Base-by-base conservation (phyloP, 2,888 invertebrate genomes). In the Cryptocheilus praepositus region DNA sequence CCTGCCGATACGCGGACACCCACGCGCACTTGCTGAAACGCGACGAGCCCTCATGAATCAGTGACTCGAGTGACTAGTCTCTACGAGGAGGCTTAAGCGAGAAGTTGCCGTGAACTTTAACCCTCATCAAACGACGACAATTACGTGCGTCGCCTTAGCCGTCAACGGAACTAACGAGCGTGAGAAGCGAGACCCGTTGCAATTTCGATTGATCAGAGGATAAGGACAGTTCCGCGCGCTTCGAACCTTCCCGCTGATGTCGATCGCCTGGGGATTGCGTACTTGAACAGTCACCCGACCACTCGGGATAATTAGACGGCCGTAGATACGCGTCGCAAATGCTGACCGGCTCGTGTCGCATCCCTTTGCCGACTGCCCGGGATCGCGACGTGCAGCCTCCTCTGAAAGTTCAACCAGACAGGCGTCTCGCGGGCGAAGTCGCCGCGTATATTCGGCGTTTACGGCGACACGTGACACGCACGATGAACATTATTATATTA, bases 261-360 rank as follows among this genome's bases (percentile, higher is more conserved):
- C 28, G 36, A 36, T 36, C 36, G 36, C 7, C 3, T 3, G 36
- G 11, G 36, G 11, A 36, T 11, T 36, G 36, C 36, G 36, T 36
- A 36, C 36, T 36, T 36, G 36, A 11, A 36, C 36, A 36, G 36
- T 5, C 8, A 36, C 36, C 13, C 36, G 36, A 36, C 36, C 36
- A 36, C 36, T 11, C 11, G 36, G 36, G 22, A 73, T 74, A 77
- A 67, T 79, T 74, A 74, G 67, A 69, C 59, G 67, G 61, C 53
- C 68, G 61, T 70, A 52, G 70, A 64, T 57, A 64, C 45, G 70
- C 64, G 65, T 58, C 55, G 53, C 70, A 67, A 53, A 71, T 63
- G 70, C 63, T 53, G 46, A 70, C 67, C 67, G 61, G 66, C 51
- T 73, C 67, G 75, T 76, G 66, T 73, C 67, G 77, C 79, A 79